These are phyloP conservation scores for Phocoena phocoena DNA, from an alignment of 2,113 vertebrate species.

Conservation along the genomic window DNA sequence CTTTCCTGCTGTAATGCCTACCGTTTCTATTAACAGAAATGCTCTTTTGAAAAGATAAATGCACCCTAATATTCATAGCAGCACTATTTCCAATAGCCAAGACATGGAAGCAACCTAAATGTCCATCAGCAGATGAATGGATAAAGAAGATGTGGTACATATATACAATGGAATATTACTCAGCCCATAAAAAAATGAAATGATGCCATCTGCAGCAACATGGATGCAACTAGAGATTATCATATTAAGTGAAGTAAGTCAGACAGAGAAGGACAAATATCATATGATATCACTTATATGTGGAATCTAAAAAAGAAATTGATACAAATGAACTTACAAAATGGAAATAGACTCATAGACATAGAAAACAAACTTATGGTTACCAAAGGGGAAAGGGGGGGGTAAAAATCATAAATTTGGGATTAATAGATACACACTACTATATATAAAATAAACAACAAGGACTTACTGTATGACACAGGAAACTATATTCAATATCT, in stretches of 20 bases:
- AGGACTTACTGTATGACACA: neutral
- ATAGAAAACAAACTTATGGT: neutral
- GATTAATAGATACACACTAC: neutral
- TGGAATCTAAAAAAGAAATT: neutral
- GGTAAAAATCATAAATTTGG: neutral
- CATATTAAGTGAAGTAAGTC: neutral
- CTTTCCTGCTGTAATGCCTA: neutral
- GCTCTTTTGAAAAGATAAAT: neutral
- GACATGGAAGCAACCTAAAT: neutral
- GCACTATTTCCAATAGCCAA: neutral
- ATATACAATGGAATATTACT: too few species aligned
- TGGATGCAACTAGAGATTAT: neutral
- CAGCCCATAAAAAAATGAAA: too few species aligned
- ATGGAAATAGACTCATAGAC: neutral
- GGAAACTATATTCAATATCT: neutral
- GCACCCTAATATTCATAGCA: neutral
- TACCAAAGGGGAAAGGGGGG: neutral
- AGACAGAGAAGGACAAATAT: neutral
- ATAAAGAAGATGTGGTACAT: neutral
- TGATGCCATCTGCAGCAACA: neutral
- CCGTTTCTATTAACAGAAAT: neutral
- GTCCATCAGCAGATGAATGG: neutral
- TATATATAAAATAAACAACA: neutral
- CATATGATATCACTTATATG: neutral
- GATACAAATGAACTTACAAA: neutral